These are phyloP conservation scores for Brachypodius melanocephalos DNA, from an alignment of 2,113 vertebrate genomes.

Conservation along the genomic window DNA sequence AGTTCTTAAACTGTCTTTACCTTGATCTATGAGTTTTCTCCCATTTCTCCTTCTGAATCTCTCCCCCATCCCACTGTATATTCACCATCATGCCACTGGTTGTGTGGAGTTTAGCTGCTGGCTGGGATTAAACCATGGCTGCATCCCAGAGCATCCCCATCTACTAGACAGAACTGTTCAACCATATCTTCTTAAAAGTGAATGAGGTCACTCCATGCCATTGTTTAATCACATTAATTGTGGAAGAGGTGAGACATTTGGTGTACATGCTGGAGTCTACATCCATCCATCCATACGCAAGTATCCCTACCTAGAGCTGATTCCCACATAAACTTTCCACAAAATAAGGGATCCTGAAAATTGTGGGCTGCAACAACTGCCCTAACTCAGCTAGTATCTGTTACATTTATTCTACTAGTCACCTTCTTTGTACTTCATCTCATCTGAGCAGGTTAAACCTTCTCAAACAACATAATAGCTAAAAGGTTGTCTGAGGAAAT, in stretches of 20 bases:
- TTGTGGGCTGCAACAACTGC: not conserved
- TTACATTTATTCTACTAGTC: not conserved
- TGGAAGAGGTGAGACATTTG: no score
- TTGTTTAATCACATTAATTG: not conserved
- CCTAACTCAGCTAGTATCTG: not conserved
- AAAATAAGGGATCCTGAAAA: not conserved
- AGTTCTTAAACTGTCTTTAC: not conserved
- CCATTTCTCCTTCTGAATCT: rapidly evolving
- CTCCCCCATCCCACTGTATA: not conserved
- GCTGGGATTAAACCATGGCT: not conserved
- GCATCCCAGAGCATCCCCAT: not conserved
- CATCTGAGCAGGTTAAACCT: not conserved
- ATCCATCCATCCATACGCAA: no score
- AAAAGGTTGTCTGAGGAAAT: not conserved
- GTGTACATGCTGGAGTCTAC: rapidly evolving
- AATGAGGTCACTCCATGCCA: not conserved
- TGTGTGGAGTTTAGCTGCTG: not conserved
- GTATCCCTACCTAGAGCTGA: not conserved
- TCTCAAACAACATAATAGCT: not conserved
- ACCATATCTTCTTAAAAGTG: not conserved
- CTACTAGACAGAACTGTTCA: not conserved
- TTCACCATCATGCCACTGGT: no score
- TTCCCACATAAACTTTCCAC: not conserved
- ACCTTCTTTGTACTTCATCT: not conserved
- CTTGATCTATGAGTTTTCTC: not conserved